Evolutionary conservation across 2,113 vertebrate species (phyloP).

Genomic region (Cichladusa arquata): DNA sequence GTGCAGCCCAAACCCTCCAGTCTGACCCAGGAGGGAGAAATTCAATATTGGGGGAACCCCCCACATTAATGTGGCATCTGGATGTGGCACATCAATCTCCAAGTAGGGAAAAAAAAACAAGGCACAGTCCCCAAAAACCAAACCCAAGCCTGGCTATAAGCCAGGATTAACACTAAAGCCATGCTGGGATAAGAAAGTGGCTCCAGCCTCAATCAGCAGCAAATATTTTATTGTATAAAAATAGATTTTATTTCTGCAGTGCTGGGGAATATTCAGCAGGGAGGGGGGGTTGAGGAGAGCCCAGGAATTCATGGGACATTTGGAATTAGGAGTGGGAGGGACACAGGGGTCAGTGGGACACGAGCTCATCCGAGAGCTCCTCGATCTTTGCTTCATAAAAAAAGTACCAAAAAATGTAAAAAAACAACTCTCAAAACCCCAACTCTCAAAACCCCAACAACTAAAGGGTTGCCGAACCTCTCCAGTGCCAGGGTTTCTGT

Average conservation of each 20-base stretch:
- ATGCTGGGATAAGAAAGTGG: background rate
- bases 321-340: background rate
- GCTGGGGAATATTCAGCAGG: background rate
- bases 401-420: background rate
- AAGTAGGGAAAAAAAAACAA: rapidly evolving
- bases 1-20: background rate
- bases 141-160: rapidly evolving
- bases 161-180: background rate
- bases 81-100: background rate
- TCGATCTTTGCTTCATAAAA: background rate
- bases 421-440: background rate
- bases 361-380: background rate
- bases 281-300: background rate
- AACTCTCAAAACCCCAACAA: background rate
- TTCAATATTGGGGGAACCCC: rapidly evolving
- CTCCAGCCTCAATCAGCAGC: background rate
- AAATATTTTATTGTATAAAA: slow-evolving; percentile 39
- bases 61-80: background rate
- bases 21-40: background rate
- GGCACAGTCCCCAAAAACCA: background rate
- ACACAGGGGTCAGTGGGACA: background rate
- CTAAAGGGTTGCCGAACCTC: background rate
- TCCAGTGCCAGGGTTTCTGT: too few species aligned
- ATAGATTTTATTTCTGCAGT: background rate
- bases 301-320: background rate